Evolutionary conservation across 2,797 vertebrate species (phyloP).

Genomic region (Tenualosa thibaudeaui): DNA sequence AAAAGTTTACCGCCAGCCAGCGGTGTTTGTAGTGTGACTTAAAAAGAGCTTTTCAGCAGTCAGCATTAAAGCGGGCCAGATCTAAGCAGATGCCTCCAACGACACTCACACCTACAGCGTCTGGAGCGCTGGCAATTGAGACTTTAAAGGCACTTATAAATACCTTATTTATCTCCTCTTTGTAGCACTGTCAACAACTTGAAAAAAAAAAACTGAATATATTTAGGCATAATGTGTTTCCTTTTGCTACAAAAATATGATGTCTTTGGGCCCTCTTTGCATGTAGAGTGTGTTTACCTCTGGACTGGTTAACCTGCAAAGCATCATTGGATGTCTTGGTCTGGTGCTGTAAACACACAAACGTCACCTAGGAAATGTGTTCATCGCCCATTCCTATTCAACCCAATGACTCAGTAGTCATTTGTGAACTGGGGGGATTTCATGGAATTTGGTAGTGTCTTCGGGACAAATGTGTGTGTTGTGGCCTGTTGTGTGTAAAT

Average conservation of each 20-base stretch:
- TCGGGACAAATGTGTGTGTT: no score
- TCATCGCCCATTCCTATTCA: background rate
- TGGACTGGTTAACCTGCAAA: constrained; percentile 1
- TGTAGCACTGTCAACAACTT: constrained; percentile 62
- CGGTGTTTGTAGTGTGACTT: constrained; percentile 76
- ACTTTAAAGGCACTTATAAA: constrained; percentile 71
- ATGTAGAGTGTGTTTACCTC: background rate
- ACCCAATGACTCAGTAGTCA: background rate
- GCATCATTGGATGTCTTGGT: background rate
- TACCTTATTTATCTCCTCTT: constrained; percentile 66
- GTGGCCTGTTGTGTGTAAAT: no score
- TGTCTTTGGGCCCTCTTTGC: background rate
- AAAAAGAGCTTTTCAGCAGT: constrained; percentile 74
- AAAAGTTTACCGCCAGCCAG: constrained; percentile 74
- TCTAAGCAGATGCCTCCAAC: constrained; percentile 73
- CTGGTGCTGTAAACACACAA: background rate
- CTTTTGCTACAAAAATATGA: background rate
- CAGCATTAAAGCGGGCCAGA: constrained; percentile 75
- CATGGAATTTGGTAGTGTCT: no score
- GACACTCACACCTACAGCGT: constrained; percentile 68
- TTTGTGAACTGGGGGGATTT: background rate
- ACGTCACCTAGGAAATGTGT: background rate
- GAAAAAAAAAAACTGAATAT: constrained; percentile 48
- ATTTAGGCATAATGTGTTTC: constrained; percentile 17
- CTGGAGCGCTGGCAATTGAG: constrained; percentile 62